Conservation (phyloP, 2,888 invertebrate species). For the Eupithecia dodoneata region DNA sequence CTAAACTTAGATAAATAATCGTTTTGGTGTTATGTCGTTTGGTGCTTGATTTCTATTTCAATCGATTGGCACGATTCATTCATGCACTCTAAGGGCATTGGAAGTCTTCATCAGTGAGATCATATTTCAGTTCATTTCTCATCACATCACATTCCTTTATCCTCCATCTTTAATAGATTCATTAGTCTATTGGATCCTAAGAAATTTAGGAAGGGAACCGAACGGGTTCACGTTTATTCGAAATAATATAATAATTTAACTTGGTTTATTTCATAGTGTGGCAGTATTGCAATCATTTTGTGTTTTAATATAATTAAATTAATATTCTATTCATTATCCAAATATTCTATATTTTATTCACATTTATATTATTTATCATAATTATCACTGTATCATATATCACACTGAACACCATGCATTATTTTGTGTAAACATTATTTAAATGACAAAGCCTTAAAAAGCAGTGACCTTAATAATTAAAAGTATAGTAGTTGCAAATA, state of each 20-base stretch:
- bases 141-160: background rate
- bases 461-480: background rate
- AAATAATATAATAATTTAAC: background rate
- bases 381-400: background rate
- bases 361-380: background rate
- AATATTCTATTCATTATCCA: background rate
- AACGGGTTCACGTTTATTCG: background rate
- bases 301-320: background rate
- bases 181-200: background rate
- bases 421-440: background rate
- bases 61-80: slow-evolving; percentile 2
- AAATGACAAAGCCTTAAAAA: background rate
- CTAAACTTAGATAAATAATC: background rate
- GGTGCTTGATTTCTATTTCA: background rate
- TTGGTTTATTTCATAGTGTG: background rate
- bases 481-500: background rate
- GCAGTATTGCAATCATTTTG: slow-evolving; percentile 1
- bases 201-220: background rate
- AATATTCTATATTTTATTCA: background rate
- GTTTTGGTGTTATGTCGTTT: slow-evolving; percentile 6
- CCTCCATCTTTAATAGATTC: background rate
- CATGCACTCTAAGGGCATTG: background rate
- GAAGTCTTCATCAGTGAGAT: background rate
- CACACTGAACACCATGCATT: slow-evolving; percentile 3
- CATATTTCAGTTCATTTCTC: background rate